These are phyloP conservation scores for Kryptolebias marmoratus DNA, from an alignment of 2,113 vertebrate genomes.

Conservation along the genomic window DNA sequence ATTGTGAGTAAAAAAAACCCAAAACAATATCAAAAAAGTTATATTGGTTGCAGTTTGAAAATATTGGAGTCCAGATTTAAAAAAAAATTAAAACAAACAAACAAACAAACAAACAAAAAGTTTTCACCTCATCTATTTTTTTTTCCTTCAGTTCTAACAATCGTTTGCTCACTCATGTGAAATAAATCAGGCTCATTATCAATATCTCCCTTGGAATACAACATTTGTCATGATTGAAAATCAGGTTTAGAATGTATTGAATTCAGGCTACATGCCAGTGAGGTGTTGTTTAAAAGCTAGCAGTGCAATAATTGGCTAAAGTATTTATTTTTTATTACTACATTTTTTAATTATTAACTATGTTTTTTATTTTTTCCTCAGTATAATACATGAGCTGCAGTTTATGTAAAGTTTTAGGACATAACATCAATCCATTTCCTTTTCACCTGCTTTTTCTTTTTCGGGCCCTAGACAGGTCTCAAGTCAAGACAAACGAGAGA, in stretches of 20 bases:
- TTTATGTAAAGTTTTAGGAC: background rate
- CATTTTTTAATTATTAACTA: no score
- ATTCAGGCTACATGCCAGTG: slow-evolving; percentile 37
- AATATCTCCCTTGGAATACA: slow-evolving; percentile 19
- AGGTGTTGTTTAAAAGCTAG: slow-evolving; percentile 41
- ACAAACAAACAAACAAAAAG: background rate
- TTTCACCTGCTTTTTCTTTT: no score
- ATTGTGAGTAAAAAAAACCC: no score
- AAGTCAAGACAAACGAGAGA: no score
- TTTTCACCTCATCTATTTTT: slow-evolving; percentile 4
- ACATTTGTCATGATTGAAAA: slow-evolving; percentile 34
- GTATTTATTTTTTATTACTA: slow-evolving; percentile 7
- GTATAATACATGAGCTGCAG: background rate
- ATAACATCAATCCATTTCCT: background rate
- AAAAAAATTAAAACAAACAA: background rate
- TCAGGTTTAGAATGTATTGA: slow-evolving; percentile 40
- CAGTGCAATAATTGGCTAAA: slow-evolving; percentile 31
- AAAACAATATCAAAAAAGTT: no score
- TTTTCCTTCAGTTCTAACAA: slow-evolving; percentile 2
- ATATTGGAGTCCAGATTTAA: no score
- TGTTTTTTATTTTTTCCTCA: background rate
- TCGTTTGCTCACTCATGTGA: slow-evolving; percentile 36
- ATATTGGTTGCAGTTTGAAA: no score
- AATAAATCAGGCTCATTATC: slow-evolving; percentile 34
- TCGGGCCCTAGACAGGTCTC: no score